These are phyloP conservation scores for Esox niger DNA, from an alignment of 2,113 vertebrate genomes.

Conservation along the genomic window DNA sequence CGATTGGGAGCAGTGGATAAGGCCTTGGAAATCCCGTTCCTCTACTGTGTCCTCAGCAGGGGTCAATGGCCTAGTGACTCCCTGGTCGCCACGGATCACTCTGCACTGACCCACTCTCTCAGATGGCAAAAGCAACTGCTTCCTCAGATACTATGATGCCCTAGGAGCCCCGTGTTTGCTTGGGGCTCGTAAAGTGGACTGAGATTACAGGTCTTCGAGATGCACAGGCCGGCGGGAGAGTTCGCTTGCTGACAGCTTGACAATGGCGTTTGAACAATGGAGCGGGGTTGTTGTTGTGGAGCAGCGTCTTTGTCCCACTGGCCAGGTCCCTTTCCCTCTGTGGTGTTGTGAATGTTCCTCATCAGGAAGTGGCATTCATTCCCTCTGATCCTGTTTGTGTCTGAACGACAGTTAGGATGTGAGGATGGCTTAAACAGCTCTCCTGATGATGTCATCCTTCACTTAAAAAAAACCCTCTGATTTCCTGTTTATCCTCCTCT, in stretches of 20 bases:
- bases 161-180: constrained; percentile 59
- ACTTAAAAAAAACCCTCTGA: constrained; percentile 41
- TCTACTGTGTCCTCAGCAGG: constrained; percentile 22
- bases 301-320: constrained; percentile 18
- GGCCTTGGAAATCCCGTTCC: constrained; percentile 52
- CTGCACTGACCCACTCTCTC: constrained; percentile 37
- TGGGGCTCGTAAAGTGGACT: constrained; percentile 61
- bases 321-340: constrained; percentile 17
- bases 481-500: constrained; percentile 57
- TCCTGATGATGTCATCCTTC: constrained; percentile 57
- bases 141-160: constrained; percentile 63
- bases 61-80: constrained; percentile 4
- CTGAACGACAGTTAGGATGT: constrained; percentile 10
- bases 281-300: constrained; percentile 42
- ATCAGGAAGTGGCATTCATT: constrained; percentile 59
- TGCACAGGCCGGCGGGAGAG: constrained; percentile 7
- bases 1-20: constrained; percentile 16
- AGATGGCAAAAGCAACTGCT: constrained; percentile 62
- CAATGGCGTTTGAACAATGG: constrained; percentile 59
- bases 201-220: constrained; percentile 27
- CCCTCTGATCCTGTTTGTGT: constrained; percentile 68
- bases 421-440: constrained; percentile 25
- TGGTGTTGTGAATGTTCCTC: constrained; percentile 58
- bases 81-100: constrained; percentile 51
- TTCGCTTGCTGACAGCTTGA: constrained; percentile 62